Percentiles rank a stretch among this genome's conserved stretches.
Evolutionary conservation across 2,888 invertebrate species (phyloP).

Genomic region (Harmothoe impar): DNA sequence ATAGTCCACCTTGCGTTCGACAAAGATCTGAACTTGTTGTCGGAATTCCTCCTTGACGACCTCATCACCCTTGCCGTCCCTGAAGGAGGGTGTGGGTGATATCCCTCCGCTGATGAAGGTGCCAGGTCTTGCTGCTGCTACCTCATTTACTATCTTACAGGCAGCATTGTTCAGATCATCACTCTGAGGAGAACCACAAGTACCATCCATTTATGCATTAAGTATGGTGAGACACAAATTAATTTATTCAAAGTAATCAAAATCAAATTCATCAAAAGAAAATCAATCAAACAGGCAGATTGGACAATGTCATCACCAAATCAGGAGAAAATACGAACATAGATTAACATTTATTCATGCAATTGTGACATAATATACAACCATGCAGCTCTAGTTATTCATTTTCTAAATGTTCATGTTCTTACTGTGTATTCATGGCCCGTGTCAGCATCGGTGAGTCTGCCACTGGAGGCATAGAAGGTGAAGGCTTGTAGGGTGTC

Average conservation of each 20-base stretch:
- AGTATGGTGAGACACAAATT: too few species aligned
- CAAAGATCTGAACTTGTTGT: constrained; percentile 62
- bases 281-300: too few species aligned
- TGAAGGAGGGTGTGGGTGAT: constrained; percentile 66
- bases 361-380: too few species aligned
- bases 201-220: neutral
- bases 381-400: too few species aligned
- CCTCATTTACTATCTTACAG: constrained; percentile 65
- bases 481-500: constrained; percentile 84
- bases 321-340: too few species aligned
- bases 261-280: too few species aligned
- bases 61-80: constrained; percentile 51
- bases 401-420: too few species aligned
- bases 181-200: constrained; percentile 22
- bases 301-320: too few species aligned
- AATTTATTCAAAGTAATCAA: too few species aligned
- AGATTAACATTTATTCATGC: too few species aligned
- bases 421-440: too few species aligned
- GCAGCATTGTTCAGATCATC: constrained; percentile 63
- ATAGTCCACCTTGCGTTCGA: constrained; percentile 64
- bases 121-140: constrained; percentile 49
- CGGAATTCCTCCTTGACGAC: constrained; percentile 65
- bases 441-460: constrained; percentile 72
- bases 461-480: constrained; percentile 84
- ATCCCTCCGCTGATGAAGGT: constrained; percentile 66